A percentile compares a stretch with the other conserved stretches of the same genome.
phyloP scores from a whole-genome alignment of 2,113 vertebrate genomes.

The Tetrao urogallus region DNA sequence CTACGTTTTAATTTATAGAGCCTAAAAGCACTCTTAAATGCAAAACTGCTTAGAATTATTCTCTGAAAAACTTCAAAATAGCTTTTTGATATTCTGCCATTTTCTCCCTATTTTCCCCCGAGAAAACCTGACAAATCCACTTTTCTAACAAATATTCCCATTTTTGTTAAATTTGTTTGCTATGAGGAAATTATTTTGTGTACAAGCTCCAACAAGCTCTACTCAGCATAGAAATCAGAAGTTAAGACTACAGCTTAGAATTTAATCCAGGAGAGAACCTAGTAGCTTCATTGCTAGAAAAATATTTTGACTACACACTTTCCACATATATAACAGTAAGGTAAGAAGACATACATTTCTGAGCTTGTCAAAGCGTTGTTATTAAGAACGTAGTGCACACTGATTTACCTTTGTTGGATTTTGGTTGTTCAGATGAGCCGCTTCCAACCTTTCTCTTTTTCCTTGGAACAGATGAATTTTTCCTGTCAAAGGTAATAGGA shows the following conservation, averaged over 20 bases:
- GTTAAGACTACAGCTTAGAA: neutral
- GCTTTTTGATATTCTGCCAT: neutral
- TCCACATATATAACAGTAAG: neutral
- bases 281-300: neutral
- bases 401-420: slow-evolving; percentile 84
- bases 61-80: neutral
- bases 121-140: neutral
- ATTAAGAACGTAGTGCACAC: neutral
- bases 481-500: slow-evolving; percentile 95
- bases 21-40: neutral
- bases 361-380: neutral
- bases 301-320: neutral
- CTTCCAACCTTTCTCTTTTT: slow-evolving; percentile 87
- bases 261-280: neutral
- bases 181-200: accelerated
- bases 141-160: neutral
- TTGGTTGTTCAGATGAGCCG: slow-evolving; percentile 80
- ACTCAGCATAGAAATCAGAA: neutral
- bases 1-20: neutral
- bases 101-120: neutral
- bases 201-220: neutral
- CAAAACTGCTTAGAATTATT: neutral
- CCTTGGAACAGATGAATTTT: slow-evolving; percentile 85
- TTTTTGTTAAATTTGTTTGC: neutral
- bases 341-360: neutral